A percentile compares a stretch with the other conserved stretches of the same genome.
phyloP scores from a whole-genome alignment of 2,797 vertebrate species.

The Strix occidentalis region DNA sequence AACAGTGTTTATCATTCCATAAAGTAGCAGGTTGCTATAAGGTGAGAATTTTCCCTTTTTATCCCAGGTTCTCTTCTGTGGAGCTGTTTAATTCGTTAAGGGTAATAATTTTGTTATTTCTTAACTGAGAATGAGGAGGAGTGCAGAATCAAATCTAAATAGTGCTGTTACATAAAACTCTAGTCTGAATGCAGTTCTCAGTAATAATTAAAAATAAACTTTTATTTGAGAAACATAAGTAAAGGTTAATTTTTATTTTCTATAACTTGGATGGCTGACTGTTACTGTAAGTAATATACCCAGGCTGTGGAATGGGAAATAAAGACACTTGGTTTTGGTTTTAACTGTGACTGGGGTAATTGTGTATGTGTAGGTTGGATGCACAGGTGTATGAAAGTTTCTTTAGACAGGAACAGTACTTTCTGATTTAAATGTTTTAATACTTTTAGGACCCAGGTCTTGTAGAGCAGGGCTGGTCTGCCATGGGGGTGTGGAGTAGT shows the following conservation, averaged over 20 bases:
- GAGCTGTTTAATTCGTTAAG: neutral
- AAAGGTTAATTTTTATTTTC: neutral
- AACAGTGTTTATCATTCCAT: neutral
- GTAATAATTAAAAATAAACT: neutral
- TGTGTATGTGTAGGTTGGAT: neutral
- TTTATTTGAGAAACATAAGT: neutral
- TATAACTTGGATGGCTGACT: neutral
- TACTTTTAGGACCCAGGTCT: neutral
- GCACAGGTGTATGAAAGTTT: neutral
- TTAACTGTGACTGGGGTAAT: neutral
- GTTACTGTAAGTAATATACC: neutral
- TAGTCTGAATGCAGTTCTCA: neutral
- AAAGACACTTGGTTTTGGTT: neutral
- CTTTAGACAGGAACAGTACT: neutral
- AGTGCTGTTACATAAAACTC: neutral
- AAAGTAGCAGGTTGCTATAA: neutral
- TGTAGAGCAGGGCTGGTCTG: neutral
- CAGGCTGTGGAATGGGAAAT: neutral
- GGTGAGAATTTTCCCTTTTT: neutral
- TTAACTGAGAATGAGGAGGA: neutral
- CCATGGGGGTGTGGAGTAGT: neutral
- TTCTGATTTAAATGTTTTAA: neutral
- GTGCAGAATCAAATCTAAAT: neutral
- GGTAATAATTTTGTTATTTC: neutral
- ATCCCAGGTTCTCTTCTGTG: neutral